Evolutionary conservation across 2,797 vertebrate genomes (phyloP), one percentile per base, ranked within the genome.

Genomic region (Smutsia gigantea): DNA sequence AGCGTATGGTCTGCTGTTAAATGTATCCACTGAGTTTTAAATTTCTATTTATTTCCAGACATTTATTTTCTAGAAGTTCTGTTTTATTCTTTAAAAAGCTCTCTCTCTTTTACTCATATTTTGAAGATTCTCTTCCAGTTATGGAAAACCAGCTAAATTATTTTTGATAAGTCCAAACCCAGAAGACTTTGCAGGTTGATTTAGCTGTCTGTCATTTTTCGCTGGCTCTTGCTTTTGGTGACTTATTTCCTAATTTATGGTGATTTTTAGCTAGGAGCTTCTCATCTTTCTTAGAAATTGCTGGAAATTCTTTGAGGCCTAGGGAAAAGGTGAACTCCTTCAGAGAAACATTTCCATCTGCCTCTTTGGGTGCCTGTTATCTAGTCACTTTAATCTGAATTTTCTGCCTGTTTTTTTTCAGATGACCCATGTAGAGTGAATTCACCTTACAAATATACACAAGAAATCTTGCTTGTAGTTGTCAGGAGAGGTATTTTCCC

Each of bases 51-150:
- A 37, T 68, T 77, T 68, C 57, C 19, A 23, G 18, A 92, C 39
- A 74, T 84, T 51, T 25, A 81, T 34, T 89, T 86, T 82, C 63
- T 9, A 87, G 61, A 92, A 53, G 37, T 89, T 92, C 84, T 75
- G 27, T 77, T 87, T 89, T 57, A 18, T 72, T 82, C 31, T 69
- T 88, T 55, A 86, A n/a, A 86, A 61, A 34, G 37, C 25, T 37
- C n/a, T 39, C 37, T 84, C 15, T 10, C 29, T 4, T 59, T 42
- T 71, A 61, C 31, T 77, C 11, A 4, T 4, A 46, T 79, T 82
- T 83, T 55, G 69, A 46, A 57, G 77, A 27, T 18, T 4, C 8
- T 53, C 27, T 77, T 79, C 39, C 19, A 27, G 72, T 69, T 69
- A 23, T 39, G 46, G 37, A 31, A 55, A 95, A 87, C 7, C 4